Base-by-base conservation (phyloP, 2,888 invertebrate genomes). In the Pharmacophagus antenor region DNA sequence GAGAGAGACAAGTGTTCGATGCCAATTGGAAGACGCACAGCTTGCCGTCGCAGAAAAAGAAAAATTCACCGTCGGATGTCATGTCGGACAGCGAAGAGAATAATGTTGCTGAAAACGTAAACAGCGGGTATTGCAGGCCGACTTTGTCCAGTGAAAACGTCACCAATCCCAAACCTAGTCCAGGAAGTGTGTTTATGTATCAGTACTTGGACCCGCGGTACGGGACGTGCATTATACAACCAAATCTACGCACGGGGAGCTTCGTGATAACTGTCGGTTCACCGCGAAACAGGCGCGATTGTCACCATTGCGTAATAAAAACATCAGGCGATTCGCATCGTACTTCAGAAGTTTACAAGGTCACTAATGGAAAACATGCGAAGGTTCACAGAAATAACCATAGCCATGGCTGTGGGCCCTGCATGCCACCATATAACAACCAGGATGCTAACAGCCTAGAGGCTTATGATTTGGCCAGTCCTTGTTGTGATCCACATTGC, bases 21-120 rank as follows among this genome's bases (percentile, higher is more conserved):
- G 94, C 95, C 21, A 95, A 96, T 79, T 96, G 96, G 96, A 97
- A 96, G 85, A 97, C 96, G 0, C 97, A 96, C 78, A 96, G 96
- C 76, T 85, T 97, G 65, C 97, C 97, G 15, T 96, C 96, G 0
- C 92, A 96, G 62, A 96, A 96, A 78, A 95, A 96, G 84, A 94
- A 94, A 58, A 92, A 92, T 0, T 94, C 94, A 1, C 89, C 90
- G 1, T 76, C 87, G 0, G 89, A 90, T 56, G 77, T 83, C 1
- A 84, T 74, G 49, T 90, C 89, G 1, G 90, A 88, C 60, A 79
- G 77, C 5, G 91, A 91, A 57, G 83, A 91, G 21, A 84, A 81
- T 62, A 83, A 81, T 53, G 76, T 77, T n/a, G 84, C 79, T 2
- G 92, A 92, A 61, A 77, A 82, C 64, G 82, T 92, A 2, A 93